Evolutionary conservation across 2,113 vertebrate species (phyloP).

Genomic region (Climacteris rufus): DNA sequence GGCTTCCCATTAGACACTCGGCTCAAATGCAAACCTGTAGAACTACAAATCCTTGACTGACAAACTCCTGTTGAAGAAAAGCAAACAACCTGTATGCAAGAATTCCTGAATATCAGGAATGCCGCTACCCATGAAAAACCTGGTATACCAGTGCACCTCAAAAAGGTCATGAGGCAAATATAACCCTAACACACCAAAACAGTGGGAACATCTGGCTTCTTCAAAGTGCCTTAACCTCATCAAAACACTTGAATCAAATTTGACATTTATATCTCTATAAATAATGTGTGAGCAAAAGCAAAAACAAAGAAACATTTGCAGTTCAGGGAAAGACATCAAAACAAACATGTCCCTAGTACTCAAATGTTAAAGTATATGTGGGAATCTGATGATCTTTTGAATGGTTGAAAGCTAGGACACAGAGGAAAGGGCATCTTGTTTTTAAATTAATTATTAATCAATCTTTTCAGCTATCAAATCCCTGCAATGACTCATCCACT

Average conservation of each 20-base stretch:
- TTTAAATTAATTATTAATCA: constrained; percentile 59
- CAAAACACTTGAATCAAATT: not conserved
- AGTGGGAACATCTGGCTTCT: not conserved
- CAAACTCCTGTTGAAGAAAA: not conserved
- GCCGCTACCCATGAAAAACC: not conserved
- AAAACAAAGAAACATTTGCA: constrained; percentile 6
- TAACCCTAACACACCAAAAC: not conserved
- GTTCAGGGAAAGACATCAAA: constrained; percentile 21
- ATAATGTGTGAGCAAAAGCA: not conserved
- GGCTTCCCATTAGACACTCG: not conserved
- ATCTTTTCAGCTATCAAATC: constrained; percentile 27
- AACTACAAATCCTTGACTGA: not conserved
- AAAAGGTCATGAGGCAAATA: not conserved
- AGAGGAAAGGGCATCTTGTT: constrained; percentile 2
- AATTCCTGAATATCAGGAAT: not conserved
- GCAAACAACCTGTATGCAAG: not conserved
- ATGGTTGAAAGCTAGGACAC: not conserved
- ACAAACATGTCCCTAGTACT: not conserved
- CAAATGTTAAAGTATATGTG: not conserved
- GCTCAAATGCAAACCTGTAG: not conserved
- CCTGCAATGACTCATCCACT: constrained; percentile 43
- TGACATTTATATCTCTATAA: constrained; percentile 31
- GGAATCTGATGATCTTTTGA: constrained; percentile 28
- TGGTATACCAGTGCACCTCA: not conserved
- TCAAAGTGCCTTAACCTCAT: not conserved